phyloP scores from a whole-genome alignment of 2,888 invertebrate genomes.

The Drosophila incognita region DNA sequence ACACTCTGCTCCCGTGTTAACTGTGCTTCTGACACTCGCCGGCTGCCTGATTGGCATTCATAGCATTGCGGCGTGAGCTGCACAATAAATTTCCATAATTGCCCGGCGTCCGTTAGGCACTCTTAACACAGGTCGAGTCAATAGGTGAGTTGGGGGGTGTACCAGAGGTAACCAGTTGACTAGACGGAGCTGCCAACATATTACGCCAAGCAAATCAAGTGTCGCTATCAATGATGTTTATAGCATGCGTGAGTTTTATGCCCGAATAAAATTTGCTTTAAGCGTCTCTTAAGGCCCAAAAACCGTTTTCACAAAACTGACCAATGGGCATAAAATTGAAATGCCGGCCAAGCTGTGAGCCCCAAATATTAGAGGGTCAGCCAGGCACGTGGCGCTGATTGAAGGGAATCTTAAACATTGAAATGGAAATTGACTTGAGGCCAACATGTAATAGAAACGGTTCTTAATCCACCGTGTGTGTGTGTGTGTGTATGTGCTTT shows the following conservation, averaged over 20 bases:
- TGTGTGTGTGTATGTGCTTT: not conserved
- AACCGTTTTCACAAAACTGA: constrained; percentile 39
- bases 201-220: constrained; percentile 69
- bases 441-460: constrained; percentile 44
- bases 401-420: constrained; percentile 33
- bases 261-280: constrained; percentile 55
- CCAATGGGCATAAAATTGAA: constrained; percentile 54
- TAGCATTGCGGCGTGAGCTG: constrained; percentile 53
- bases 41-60: constrained; percentile 68
- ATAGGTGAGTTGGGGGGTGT: not conserved
- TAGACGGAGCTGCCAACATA: constrained; percentile 15
- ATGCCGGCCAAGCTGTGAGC: constrained; percentile 47
- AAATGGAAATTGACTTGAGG: constrained; percentile 45
- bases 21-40: constrained; percentile 36
- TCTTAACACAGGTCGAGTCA: constrained; percentile 29
- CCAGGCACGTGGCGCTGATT: constrained; percentile 51
- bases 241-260: constrained; percentile 64
- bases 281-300: constrained; percentile 26
- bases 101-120: constrained; percentile 66
- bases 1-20: not conserved
- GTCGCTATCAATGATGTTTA: constrained; percentile 60
- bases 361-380: constrained; percentile 36
- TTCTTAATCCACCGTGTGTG: constrained; percentile 22
- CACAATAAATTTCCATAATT: constrained; percentile 79
- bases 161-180: not conserved